Conservation (phyloP, 2,888 invertebrate genomes). For the Apodemia hepburni region DNA sequence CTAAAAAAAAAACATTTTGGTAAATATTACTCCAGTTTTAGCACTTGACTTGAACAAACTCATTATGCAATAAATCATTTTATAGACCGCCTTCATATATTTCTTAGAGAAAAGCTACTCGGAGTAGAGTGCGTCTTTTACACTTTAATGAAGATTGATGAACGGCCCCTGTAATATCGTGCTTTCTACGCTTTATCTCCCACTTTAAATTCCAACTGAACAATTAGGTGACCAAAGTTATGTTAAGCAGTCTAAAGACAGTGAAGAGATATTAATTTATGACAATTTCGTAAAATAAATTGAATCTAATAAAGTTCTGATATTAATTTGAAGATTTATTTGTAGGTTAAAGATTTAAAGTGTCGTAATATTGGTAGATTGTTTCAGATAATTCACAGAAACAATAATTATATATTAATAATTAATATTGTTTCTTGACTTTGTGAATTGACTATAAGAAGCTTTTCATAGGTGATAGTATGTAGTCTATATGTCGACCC, state of each 20-base stretch:
- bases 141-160: conserved; percentile 52
- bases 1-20: too few relatives aligned
- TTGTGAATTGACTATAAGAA: too few relatives aligned
- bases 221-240: conserved; percentile 19
- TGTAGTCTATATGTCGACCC: too few relatives aligned
- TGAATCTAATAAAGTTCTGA: not conserved
- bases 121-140: conserved; percentile 35
- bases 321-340: not conserved
- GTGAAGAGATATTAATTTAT: conserved; percentile 1
- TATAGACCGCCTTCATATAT: conserved; percentile 11
- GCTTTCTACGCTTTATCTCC: conserved; percentile 35
- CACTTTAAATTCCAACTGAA: conserved; percentile 24
- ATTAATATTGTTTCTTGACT: too few relatives aligned
- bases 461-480: too few relatives aligned
- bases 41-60: conserved; percentile 6
- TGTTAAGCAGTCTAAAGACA: conserved; percentile 7
- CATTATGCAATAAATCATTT: conserved; percentile 22
- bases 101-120: conserved; percentile 15
- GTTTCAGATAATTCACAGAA: not conserved
- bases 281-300: not conserved
- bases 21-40: not conserved
- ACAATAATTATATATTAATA: not conserved
- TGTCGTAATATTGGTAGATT: not conserved
- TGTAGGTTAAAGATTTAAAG: not conserved
- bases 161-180: conserved; percentile 37